Base-by-base conservation (phyloP, 2,797 vertebrate genomes). In the Sebastes diploproa region DNA sequence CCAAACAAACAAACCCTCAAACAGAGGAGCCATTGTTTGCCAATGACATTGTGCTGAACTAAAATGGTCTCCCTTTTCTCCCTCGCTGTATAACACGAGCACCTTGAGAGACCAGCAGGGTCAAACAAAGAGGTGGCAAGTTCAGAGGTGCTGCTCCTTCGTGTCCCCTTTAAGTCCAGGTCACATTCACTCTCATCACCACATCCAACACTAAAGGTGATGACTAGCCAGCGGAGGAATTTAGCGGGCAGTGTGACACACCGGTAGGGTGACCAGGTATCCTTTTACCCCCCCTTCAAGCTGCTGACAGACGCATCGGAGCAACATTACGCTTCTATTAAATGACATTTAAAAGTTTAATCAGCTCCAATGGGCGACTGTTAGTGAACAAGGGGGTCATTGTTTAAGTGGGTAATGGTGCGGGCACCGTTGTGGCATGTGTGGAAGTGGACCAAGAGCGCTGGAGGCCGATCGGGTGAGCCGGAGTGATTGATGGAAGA, bases 261-360 rank as follows among this genome's bases (percentile, higher is more conserved):
- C 68, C 29, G 23, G 78, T 61, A 83, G 84, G 82, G 72, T 82
- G 80, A 84, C 66, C 89, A 81, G 83, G 90, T 90, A 81, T 94
- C 93, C 67, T 42, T 88, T 94, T 91, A 91, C 89, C 76, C 54
- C 32, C 62, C 67, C 68, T 22, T 70, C 67, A 18, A 75, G 74
- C 81, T 75, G 89, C 75, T 88, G 92, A 94, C 89, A 90, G 93
- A 93, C 70, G 72, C 83, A 59, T 79, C 30, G 77, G 91, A 82
- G 85, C 85, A 87, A 89, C 91, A 88, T 91, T 80, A 86, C 85
- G 64, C 85, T 76, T 91, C 88, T 87, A 91, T 94, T 95, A 92
- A 95, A 94, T 94, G 91, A 88, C 90, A 81, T 91, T 89, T 95
- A 86, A 94, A 95, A 91, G 84, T 93, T 95, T 96, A 92, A 96